phyloP scores from a whole-genome alignment of 2,113 vertebrate species.

The Mola mola region DNA sequence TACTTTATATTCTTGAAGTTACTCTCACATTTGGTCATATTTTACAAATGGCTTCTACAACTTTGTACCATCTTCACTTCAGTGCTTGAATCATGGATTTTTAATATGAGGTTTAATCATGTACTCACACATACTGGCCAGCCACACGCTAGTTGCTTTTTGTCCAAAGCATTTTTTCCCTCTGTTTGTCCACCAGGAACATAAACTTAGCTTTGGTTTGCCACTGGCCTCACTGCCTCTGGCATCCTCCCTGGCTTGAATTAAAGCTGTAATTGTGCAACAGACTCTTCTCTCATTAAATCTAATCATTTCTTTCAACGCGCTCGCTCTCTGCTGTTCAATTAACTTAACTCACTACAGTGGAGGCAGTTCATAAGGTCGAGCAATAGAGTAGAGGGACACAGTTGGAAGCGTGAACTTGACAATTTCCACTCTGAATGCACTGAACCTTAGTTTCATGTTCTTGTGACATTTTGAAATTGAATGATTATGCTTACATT shows the following conservation, averaged over 20 bases:
- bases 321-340: slow-evolving; percentile 58
- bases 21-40: no score
- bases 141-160: slow-evolving; percentile 5
- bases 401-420: no score
- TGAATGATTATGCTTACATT: no score
- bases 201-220: slow-evolving; percentile 69
- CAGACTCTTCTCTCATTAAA: slow-evolving; percentile 61
- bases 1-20: no score
- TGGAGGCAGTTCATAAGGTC: no score
- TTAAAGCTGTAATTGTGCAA: slow-evolving; percentile 71
- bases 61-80: not conserved
- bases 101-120: not conserved
- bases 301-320: slow-evolving; percentile 63
- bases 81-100: not conserved
- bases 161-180: slow-evolving; percentile 2
- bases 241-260: slow-evolving; percentile 53
- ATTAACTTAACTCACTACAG: slow-evolving; percentile 51
- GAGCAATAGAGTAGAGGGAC: no score
- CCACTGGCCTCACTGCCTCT: slow-evolving; percentile 22
- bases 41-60: no score
- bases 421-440: no score
- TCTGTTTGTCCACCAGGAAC: slow-evolving; percentile 32
- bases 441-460: no score
- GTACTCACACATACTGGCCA: not conserved
- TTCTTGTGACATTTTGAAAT: no score